These are phyloP conservation scores for Chalcosyrphus nemorum DNA, from an alignment of 2,888 invertebrate genomes.

Conservation along the genomic window DNA sequence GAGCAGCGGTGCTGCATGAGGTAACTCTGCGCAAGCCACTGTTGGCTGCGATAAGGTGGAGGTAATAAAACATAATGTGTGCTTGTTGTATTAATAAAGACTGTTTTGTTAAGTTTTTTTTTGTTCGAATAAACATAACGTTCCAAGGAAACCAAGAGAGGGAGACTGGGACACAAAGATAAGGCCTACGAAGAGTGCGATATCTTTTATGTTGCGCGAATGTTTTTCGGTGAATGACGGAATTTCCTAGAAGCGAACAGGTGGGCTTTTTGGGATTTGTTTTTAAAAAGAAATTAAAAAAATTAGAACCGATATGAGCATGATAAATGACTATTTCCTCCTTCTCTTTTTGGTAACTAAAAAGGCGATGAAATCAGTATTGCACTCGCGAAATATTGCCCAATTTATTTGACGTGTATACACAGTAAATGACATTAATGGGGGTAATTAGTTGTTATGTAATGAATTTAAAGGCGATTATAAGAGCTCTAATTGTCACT, in stretches of 20 bases:
- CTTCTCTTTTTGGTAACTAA: background rate
- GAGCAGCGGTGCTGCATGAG: background rate
- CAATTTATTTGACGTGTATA: background rate
- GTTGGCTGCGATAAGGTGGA: background rate
- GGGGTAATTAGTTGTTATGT: background rate
- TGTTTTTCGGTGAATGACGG: background rate
- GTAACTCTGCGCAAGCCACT: background rate
- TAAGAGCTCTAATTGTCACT: background rate
- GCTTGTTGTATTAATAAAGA: background rate
- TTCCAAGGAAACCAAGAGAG: background rate
- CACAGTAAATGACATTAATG: background rate
- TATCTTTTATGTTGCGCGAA: background rate
- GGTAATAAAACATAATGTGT: constrained; percentile 18
- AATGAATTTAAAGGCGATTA: background rate
- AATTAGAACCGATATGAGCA: background rate
- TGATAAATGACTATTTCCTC: background rate
- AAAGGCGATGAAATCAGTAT: background rate
- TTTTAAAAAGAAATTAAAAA: background rate
- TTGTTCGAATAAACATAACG: background rate
- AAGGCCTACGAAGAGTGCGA: background rate
- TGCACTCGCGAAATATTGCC: background rate
- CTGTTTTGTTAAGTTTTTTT: no score
- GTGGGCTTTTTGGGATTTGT: background rate
- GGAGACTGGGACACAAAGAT: background rate
- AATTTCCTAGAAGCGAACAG: background rate